Conservation (phyloP, 1,140 invertebrate species). For the Hypsibius dujardini region DNA sequence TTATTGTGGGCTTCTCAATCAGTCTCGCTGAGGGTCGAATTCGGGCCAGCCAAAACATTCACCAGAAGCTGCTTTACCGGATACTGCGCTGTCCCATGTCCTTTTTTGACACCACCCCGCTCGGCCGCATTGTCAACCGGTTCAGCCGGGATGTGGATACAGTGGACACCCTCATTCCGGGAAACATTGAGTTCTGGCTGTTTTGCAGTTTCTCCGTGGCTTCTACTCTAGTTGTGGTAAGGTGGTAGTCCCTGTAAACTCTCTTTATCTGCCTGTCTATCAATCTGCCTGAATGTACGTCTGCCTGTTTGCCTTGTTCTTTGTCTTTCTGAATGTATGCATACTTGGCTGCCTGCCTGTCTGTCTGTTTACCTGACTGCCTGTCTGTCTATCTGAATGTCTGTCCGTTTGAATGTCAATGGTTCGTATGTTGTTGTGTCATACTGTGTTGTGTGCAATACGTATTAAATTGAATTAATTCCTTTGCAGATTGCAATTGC, state of each 20-base stretch:
- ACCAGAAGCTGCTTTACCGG: slow-evolving; percentile 27
- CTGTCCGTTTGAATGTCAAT: too few species aligned
- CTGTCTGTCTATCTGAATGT: too few species aligned
- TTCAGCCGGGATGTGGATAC: slow-evolving; percentile 70
- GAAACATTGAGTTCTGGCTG: slow-evolving; percentile 6
- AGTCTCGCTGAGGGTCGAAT: slow-evolving; percentile 23
- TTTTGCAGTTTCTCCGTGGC: background rate
- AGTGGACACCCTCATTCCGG: slow-evolving; percentile 43
- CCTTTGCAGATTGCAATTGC: background rate
- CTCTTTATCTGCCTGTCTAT: too few species aligned
- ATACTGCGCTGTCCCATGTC: slow-evolving; percentile 47
- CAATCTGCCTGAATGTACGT: too few species aligned
- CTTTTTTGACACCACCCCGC: slow-evolving; percentile 47
- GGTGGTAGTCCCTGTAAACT: too few species aligned
- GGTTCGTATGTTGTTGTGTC: too few species aligned
- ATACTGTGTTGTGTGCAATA: too few species aligned
- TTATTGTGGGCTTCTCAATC: slow-evolving; percentile 22
- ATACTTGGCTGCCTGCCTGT: too few species aligned
- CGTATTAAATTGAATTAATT: too few species aligned
- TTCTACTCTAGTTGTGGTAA: background rate
- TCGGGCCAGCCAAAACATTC: slow-evolving; percentile 24
- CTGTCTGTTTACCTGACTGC: too few species aligned
- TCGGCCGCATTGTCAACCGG: slow-evolving; percentile 58
- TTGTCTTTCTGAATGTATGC: too few species aligned
- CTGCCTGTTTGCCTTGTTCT: too few species aligned